Conservation (phyloP, 2,797 vertebrate species). For the Crypturellus tataupa region DNA sequence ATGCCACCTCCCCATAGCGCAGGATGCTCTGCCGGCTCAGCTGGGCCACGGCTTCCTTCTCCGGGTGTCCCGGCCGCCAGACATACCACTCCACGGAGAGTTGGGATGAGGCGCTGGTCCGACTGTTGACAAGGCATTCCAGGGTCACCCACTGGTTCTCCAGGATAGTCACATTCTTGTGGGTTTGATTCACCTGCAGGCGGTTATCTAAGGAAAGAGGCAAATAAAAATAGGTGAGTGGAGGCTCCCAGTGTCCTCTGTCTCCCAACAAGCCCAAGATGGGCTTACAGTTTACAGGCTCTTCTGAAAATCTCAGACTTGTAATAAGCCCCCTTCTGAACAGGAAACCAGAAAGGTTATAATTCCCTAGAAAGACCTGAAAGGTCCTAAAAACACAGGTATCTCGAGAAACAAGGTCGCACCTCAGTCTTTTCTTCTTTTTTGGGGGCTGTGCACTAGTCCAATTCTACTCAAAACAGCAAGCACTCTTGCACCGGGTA, state of each 20-base stretch:
- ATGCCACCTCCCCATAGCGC: slow-evolving; percentile 65
- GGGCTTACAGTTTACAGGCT: not conserved
- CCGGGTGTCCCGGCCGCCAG: slow-evolving; percentile 76
- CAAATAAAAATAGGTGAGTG: not conserved
- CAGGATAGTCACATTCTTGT: slow-evolving; percentile 79
- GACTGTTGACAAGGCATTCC: slow-evolving; percentile 81
- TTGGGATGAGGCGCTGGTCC: slow-evolving; percentile 78
- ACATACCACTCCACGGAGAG: slow-evolving; percentile 81
- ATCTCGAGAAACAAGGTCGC: not conserved
- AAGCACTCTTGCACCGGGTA: not conserved
- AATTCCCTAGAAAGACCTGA: not conserved
- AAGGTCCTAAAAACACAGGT: not conserved
- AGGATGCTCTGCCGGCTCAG: slow-evolving; percentile 78
- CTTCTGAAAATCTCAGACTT: not conserved
- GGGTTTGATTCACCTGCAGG: slow-evolving; percentile 81
- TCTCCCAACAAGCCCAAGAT: not conserved
- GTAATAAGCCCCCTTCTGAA: not conserved
- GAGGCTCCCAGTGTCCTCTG: not conserved
- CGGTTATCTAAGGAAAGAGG: slow-evolving; percentile 73
- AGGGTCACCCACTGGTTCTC: slow-evolving; percentile 82
- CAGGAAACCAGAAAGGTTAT: not conserved
- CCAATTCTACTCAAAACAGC: not conserved
- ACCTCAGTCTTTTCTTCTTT: not conserved
- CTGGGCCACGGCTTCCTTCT: slow-evolving; percentile 73
- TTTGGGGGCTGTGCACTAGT: not conserved